phyloP scores from a whole-genome alignment of 1,140 invertebrate species.

The Tetramorium simillimum region DNA sequence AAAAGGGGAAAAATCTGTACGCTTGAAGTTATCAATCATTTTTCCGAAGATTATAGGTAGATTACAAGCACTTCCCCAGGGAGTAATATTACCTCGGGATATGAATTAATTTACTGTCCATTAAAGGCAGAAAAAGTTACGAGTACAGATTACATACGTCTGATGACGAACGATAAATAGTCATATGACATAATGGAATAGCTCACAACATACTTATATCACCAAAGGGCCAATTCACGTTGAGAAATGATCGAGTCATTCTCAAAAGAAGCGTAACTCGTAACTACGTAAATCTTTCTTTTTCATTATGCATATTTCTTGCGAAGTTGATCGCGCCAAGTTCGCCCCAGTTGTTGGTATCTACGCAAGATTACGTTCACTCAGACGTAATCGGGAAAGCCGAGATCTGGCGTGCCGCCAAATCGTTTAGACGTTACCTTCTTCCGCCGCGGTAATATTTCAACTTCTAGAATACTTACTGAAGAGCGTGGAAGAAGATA shows the following conservation, averaged over 20 bases:
- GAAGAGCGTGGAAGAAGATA: constrained; percentile 19
- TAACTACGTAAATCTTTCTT: constrained; percentile 46
- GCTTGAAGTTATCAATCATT: background rate
- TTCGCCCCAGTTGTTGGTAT: constrained; percentile 56
- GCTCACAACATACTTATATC: background rate
- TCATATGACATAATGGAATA: background rate
- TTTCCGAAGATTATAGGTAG: background rate
- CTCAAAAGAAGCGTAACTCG: constrained; percentile 15
- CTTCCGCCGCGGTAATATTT: constrained; percentile 66
- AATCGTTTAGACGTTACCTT: constrained; percentile 70
- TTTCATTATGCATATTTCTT: constrained; percentile 60
- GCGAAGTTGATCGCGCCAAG: constrained; percentile 24
- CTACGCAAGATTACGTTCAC: constrained; percentile 67
- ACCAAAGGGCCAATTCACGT: background rate
- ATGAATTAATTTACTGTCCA: background rate
- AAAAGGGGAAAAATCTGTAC: background rate
- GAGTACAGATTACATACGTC: background rate
- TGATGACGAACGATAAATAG: background rate
- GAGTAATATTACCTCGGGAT: background rate
- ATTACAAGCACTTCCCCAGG: background rate
- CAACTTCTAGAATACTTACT: constrained; percentile 66
- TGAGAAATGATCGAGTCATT: constrained; percentile 8
- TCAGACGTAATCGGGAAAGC: constrained; percentile 66
- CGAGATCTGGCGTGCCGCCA: constrained; percentile 63
- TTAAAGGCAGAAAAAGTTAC: background rate